Conservation (phyloP, 2,113 vertebrate species). For the Chamaetylas fuelleborni region DNA sequence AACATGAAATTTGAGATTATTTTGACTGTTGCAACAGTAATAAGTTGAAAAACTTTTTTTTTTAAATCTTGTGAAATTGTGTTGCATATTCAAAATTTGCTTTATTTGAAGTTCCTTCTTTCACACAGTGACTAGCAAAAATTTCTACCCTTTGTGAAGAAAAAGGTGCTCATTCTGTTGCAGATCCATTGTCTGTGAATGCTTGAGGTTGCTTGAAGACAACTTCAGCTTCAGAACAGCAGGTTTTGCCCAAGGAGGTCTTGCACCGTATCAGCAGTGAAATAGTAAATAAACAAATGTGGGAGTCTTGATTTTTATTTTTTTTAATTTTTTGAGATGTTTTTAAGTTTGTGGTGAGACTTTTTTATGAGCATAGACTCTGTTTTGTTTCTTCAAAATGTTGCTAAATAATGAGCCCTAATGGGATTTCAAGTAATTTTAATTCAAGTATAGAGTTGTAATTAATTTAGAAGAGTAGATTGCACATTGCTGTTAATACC, state of each 20-base stretch:
- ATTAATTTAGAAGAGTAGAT: not conserved
- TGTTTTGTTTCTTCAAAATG: not conserved
- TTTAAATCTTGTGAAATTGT: not conserved
- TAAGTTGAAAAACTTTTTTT: not conserved
- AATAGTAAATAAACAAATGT: not conserved
- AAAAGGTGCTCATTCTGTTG: not conserved
- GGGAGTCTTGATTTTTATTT: not conserved
- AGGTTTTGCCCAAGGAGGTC: not conserved
- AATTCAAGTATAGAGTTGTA: not conserved
- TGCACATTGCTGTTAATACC: not conserved
- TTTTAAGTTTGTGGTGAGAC: not conserved
- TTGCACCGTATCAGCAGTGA: not conserved
- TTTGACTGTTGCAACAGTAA: not conserved
- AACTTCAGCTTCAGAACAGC: not conserved
- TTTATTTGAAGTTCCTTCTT: not conserved
- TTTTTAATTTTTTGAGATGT: not conserved
- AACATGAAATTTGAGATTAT: not conserved
- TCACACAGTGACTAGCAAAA: not conserved
- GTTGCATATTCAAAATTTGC: not conserved
- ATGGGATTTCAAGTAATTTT: not conserved
- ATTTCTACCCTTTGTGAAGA: not conserved
- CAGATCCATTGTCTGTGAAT: not conserved
- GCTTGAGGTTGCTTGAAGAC: not conserved
- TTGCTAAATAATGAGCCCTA: not conserved
- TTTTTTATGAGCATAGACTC: not conserved